Conservation (phyloP, 2,113 vertebrate genomes). For the Beaufortia kweichowensis region DNA sequence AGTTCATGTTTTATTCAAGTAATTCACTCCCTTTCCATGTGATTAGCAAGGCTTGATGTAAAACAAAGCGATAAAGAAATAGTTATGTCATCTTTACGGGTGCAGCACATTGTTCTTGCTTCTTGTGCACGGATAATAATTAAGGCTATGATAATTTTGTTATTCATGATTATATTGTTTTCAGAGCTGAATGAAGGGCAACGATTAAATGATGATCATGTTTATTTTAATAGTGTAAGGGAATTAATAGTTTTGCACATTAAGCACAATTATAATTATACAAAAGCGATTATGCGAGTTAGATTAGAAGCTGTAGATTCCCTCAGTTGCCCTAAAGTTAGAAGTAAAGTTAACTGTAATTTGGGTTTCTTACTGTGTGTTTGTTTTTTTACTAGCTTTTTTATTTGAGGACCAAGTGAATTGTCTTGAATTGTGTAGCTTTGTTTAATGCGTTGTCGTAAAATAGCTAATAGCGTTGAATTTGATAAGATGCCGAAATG, state of each 20-base stretch:
- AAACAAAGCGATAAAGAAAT: not conserved
- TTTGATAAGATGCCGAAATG: no score
- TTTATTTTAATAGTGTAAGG: constrained; percentile 33
- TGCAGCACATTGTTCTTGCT: constrained; percentile 7
- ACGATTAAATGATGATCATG: constrained; percentile 30
- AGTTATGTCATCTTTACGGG: constrained; percentile 8
- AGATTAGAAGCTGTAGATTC: not conserved
- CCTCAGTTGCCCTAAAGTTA: not conserved
- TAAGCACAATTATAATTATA: constrained; percentile 14
- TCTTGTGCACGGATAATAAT: constrained; percentile 26
- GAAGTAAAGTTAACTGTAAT: not conserved
- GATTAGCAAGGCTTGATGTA: not conserved
- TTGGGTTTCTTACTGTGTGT: no score
- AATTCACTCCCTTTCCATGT: constrained; percentile 25
- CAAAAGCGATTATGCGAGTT: constrained; percentile 18
- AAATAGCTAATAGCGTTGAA: no score
- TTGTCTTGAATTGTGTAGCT: no score
- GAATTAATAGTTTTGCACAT: constrained; percentile 20
- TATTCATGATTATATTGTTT: constrained; percentile 41
- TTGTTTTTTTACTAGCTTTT: no score
- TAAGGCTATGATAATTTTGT: constrained; percentile 25
- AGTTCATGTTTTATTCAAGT: constrained; percentile 35
- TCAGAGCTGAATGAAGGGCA: constrained; percentile 10
- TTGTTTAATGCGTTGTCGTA: no score
- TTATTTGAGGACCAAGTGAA: not conserved